phyloP scores from a whole-genome alignment of 1,140 invertebrate species.

The Tetramorium simillimum region DNA sequence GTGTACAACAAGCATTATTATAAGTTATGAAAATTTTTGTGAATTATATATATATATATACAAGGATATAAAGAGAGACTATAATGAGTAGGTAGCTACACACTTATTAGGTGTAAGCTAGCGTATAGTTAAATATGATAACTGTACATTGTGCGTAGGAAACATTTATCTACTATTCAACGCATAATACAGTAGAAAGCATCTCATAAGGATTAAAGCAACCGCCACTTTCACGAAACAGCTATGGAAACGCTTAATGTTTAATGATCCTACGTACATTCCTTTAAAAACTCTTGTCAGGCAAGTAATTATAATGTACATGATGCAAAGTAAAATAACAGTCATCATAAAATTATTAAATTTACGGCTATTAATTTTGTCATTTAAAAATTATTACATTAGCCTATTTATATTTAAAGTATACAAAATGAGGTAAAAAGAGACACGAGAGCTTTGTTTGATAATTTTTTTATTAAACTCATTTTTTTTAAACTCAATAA shows the following conservation, averaged over 20 bases:
- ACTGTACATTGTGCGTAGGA: conserved; percentile 1
- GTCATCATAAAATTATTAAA: conserved; percentile 8
- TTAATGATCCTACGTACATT: background rate
- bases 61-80: background rate
- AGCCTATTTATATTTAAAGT: background rate
- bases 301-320: conserved; percentile 1
- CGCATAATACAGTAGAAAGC: conserved; percentile 10
- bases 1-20: background rate
- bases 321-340: conserved; percentile 4
- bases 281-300: background rate
- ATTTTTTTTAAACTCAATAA: background rate
- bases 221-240: background rate
- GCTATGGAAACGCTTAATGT: background rate
- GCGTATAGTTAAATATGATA: conserved; percentile 12
- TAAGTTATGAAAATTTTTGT: background rate
- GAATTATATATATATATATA: background rate
- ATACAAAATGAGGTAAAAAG: background rate
- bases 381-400: conserved; percentile 4
- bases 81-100: background rate
- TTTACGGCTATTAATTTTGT: background rate
- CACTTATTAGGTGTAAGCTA: background rate
- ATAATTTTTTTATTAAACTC: too few species aligned
- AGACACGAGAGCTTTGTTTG: background rate
- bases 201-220: conserved; percentile 17
- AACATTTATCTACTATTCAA: conserved; percentile 25